phyloP scores from a whole-genome alignment of 30 jellyfish, hydroid and myxozoan genomes.

The Clytia hemisphaerica region DNA sequence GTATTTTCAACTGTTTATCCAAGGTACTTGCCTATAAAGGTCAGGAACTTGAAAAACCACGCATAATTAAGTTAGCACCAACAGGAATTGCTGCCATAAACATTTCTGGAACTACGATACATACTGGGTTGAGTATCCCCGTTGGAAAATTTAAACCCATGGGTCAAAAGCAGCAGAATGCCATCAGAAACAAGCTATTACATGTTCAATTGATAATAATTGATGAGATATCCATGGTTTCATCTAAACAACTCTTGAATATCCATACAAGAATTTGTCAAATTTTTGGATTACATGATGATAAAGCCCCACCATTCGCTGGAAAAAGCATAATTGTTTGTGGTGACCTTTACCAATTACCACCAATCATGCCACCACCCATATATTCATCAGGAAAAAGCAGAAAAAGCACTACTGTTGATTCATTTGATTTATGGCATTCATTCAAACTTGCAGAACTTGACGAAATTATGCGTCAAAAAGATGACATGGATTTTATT shows the following conservation, averaged over 20 bases:
- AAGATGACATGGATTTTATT: not conserved
- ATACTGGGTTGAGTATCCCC: conserved; percentile 23
- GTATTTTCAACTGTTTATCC: conserved; percentile 15
- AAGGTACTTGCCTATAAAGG: not conserved
- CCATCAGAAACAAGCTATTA: not conserved
- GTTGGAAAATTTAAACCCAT: not conserved
- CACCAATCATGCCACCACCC: conserved; percentile 16
- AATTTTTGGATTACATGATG: conserved; percentile 11
- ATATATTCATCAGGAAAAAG: not conserved
- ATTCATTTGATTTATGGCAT: not conserved
- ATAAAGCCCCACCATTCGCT: conserved; percentile 16
- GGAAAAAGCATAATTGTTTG: conserved; percentile 1
- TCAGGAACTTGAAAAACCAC: conserved; percentile 5
- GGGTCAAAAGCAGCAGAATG: not conserved
- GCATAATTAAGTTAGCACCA: conserved; percentile 19
- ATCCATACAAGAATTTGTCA: conserved; percentile 13
- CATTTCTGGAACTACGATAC: conserved; percentile 24
- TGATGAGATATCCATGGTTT: conserved; percentile 35
- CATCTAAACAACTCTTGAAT: not conserved
- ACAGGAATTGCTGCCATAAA: conserved; percentile 30
- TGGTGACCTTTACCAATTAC: conserved; percentile 29
- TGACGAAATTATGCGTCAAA: conserved; percentile 19
- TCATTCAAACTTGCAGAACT: conserved; percentile 4
- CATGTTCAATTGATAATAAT: conserved; percentile 2
- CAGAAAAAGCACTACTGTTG: not conserved